Evolutionary conservation across 2,888 invertebrate genomes (phyloP).

Genomic region (Nomada lathburiana): DNA sequence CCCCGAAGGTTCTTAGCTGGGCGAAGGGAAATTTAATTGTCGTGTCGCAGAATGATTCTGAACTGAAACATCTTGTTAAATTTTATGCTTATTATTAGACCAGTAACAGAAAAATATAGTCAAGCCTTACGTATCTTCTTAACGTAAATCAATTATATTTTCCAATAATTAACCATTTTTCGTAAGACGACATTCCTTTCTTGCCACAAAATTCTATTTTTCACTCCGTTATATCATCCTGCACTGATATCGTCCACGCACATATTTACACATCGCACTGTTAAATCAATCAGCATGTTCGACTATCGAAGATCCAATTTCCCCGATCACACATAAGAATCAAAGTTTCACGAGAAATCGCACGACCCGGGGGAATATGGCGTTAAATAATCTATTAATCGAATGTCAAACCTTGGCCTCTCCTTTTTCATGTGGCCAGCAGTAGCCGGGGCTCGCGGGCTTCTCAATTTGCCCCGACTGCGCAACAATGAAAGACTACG

Average conservation of each 20-base stretch:
- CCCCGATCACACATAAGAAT: not conserved
- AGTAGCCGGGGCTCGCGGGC: not conserved
- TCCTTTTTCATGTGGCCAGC: constrained; percentile 9
- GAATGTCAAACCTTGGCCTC: constrained; percentile 40
- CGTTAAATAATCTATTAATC: constrained; percentile 9
- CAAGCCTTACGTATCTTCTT: too few relatives aligned
- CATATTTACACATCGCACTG: not conserved
- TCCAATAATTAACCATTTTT: too few relatives aligned
- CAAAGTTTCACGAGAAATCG: constrained; percentile 9
- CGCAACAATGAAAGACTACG: constrained; percentile 35
- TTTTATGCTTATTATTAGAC: too few relatives aligned
- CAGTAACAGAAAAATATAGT: too few relatives aligned
- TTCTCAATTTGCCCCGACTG: constrained; percentile 19
- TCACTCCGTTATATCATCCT: too few relatives aligned
- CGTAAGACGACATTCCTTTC: too few relatives aligned
- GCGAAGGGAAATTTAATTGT: not conserved
- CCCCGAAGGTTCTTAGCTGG: too few relatives aligned
- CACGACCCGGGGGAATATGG: not conserved
- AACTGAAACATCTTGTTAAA: too few relatives aligned
- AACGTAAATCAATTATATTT: too few relatives aligned
- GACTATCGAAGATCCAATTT: not conserved
- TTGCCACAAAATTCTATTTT: too few relatives aligned
- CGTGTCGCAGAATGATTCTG: not conserved
- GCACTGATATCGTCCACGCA: too few relatives aligned
- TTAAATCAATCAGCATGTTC: not conserved